A percentile compares a stretch with the other conserved stretches of the same genome.
phyloP scores from a whole-genome alignment of 2,888 invertebrate species.

The Cylloceria caligata region DNA sequence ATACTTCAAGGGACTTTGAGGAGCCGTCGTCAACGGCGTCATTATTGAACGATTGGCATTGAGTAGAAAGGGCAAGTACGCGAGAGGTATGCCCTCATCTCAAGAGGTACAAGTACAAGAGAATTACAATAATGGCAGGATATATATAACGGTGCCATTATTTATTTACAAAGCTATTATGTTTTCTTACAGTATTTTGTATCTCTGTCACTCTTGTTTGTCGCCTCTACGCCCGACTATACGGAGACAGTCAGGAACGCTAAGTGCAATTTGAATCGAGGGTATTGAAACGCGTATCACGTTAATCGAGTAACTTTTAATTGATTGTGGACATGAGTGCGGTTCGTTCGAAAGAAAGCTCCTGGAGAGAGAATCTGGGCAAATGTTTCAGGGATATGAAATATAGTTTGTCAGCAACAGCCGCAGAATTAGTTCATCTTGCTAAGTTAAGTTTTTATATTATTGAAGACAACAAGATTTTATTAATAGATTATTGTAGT shows the following conservation, averaged over 20 bases:
- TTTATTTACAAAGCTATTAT: constrained; percentile 59
- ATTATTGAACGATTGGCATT: constrained; percentile 71
- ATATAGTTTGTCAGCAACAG: too few relatives aligned
- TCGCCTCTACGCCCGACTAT: too few relatives aligned
- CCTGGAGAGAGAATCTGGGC: not conserved
- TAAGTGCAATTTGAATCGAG: constrained; percentile 42
- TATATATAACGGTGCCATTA: constrained; percentile 64
- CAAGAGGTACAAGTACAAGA: constrained; percentile 61
- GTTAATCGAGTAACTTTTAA: constrained; percentile 17
- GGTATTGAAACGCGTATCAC: constrained; percentile 40
- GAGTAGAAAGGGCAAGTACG: constrained; percentile 60
- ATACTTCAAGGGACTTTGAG: constrained; percentile 67
- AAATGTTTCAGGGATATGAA: too few relatives aligned
- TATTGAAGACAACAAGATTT: too few relatives aligned
- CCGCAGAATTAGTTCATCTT: too few relatives aligned
- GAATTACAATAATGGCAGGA: constrained; percentile 64
- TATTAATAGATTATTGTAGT: too few relatives aligned
- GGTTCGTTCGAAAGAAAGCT: constrained; percentile 9
- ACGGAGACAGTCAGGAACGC: constrained; percentile 35
- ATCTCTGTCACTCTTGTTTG: constrained; percentile 22
- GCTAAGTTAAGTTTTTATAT: too few relatives aligned
- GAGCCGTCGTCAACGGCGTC: constrained; percentile 54
- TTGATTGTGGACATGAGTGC: constrained; percentile 32
- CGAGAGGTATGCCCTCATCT: constrained; percentile 58
- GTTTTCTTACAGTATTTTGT: constrained; percentile 40